Base-by-base conservation (phyloP, 2,888 invertebrate genomes). In the Tillus elongatus region DNA sequence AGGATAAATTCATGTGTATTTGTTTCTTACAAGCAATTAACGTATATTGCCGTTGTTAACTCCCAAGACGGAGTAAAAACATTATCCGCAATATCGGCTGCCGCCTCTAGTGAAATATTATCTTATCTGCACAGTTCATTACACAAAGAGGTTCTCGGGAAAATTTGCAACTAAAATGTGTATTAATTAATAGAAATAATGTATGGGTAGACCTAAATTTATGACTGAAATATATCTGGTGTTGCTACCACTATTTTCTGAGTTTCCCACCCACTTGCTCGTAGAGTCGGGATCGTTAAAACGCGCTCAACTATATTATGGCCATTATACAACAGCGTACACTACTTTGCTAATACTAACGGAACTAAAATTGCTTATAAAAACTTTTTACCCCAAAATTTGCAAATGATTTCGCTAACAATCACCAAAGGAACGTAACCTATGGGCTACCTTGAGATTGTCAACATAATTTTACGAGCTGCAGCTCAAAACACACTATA, bases 1-100 rank as follows among this genome's bases (percentile, higher is more conserved):
- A n/a, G n/a, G n/a, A n/a, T 6, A 19, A n/a, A 19, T 19, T 19
- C 24, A 19, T 19, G 24, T 8, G 24, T n/a, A 19, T 19, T 19
- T 19, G 24, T 19, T 8, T 19, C 24, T 19, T 19, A 19, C 24
- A 19, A 19, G 24, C 24, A 8, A 19, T 19, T 19, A 19, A 19
- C 24, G 24, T 19, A 19, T 19, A 19, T 19, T 19, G 24, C 24
- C 24, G 24, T 19, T 19, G 24, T 19, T 19, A 19, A 19, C 24
- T 19, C 24, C 24, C 24, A 19, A n/a, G 24, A n/a, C 24, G 24
- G 6, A n/a, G 24, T 19, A 19, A 19, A 19, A 19, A 19, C 24
- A n/a, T n/a, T 19, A 19, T 19, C n/a, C 24, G 24, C 6, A n/a
- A 19, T 19, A 19, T 19, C 24, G 24, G n/a, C 24, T 19, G n/a